These are phyloP conservation scores for Ammospiza maritima DNA, from an alignment of 2,797 vertebrate genomes.

Conservation along the genomic window DNA sequence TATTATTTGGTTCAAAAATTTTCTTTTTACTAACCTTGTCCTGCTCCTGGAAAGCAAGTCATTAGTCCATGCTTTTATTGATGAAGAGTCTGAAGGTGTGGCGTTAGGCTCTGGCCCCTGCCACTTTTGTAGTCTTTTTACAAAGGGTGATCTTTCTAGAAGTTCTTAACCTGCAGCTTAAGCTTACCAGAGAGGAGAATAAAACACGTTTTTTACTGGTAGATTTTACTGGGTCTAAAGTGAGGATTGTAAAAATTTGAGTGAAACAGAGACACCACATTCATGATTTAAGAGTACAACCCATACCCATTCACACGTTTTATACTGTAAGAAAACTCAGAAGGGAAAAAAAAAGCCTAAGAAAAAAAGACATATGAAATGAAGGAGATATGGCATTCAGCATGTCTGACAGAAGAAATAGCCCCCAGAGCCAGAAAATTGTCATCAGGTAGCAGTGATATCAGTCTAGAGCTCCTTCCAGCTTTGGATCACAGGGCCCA, in stretches of 20 bases:
- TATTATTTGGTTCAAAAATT: neutral
- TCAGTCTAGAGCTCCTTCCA: conserved; percentile 61
- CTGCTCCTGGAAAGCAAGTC: neutral
- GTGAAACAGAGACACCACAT: conserved; percentile 35
- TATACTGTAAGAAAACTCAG: conserved; percentile 44
- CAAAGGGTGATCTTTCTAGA: neutral
- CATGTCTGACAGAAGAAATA: conserved; percentile 66
- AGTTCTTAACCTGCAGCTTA: neutral
- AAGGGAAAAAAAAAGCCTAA: neutral
- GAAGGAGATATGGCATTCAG: conserved; percentile 49
- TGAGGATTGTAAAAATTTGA: neutral
- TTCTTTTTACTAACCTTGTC: neutral
- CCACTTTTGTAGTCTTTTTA: neutral
- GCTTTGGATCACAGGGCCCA: conserved; percentile 56
- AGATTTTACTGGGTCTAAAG: conserved; percentile 11
- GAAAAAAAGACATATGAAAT: conserved; percentile 39
- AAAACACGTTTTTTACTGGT: neutral
- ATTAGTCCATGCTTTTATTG: neutral
- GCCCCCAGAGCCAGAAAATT: conserved; percentile 66
- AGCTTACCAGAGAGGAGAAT: neutral
- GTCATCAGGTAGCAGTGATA: conserved; percentile 66
- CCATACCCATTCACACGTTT: conserved; percentile 39
- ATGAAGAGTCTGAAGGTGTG: neutral
- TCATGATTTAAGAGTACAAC: conserved; percentile 51
- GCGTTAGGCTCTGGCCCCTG: neutral